Evolutionary conservation across 2,797 vertebrate species (phyloP).

Genomic region (Taenioides sp.): DNA sequence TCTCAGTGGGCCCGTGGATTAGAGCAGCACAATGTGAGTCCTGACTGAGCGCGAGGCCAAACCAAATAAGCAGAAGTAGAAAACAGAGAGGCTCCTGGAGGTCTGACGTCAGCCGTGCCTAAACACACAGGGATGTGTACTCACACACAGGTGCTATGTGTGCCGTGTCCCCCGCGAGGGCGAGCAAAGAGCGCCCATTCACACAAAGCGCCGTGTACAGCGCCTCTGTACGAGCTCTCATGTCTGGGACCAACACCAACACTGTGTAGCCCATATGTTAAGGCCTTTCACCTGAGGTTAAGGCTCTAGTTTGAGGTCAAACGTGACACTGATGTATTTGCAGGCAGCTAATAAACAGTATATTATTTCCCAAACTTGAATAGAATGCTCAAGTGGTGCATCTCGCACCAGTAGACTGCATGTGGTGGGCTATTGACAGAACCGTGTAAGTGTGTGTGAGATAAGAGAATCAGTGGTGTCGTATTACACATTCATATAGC

Average conservation of each 20-base stretch:
- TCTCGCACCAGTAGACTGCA: not conserved
- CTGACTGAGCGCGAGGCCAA: slow-evolving; percentile 54
- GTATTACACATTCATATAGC: too few relatives aligned
- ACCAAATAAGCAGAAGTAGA: slow-evolving; percentile 60
- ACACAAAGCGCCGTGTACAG: slow-evolving; percentile 34
- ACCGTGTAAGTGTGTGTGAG: too few relatives aligned
- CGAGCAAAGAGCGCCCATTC: slow-evolving; percentile 41
- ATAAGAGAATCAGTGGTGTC: too few relatives aligned
- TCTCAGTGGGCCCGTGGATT: not conserved
- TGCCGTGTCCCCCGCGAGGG: slow-evolving; percentile 51
- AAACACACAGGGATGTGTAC: slow-evolving; percentile 67
- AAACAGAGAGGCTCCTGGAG: slow-evolving; percentile 56
- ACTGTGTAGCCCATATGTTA: not conserved
- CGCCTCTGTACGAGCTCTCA: not conserved
- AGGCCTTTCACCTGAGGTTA: not conserved
- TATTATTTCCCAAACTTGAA: not conserved
- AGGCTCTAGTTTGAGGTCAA: not conserved
- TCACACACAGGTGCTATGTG: slow-evolving; percentile 67
- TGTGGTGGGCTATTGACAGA: not conserved
- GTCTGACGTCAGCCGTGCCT: slow-evolving; percentile 60
- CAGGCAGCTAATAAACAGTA: not conserved
- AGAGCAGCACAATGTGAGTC: slow-evolving; percentile 54
- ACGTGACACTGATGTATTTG: not conserved
- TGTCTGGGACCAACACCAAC: not conserved
- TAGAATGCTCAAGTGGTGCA: not conserved